Evolutionary conservation across 2,797 vertebrate genomes (phyloP).

Genomic region (Pseudochirops corinnae): DNA sequence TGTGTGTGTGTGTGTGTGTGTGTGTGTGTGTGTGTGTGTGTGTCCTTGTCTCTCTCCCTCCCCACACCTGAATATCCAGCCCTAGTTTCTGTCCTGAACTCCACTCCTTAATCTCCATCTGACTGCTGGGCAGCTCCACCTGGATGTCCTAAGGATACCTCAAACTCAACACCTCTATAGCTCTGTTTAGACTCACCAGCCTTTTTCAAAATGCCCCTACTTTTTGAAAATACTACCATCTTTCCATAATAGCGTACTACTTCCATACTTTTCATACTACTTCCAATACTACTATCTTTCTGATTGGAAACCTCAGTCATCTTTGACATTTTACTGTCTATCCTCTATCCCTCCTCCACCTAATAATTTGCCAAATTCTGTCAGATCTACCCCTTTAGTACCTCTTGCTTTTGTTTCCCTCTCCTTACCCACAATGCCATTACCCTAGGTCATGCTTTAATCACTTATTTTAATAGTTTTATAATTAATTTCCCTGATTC

Average conservation of each 20-base stretch:
- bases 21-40: too few relatives aligned
- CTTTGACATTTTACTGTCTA: not conserved
- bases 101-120: not conserved
- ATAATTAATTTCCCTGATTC: slow-evolving; percentile 51
- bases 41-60: too few relatives aligned
- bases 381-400: not conserved
- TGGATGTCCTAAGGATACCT: not conserved
- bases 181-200: not conserved
- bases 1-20: too few relatives aligned
- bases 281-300: not conserved
- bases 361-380: not conserved
- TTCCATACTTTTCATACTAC: too few relatives aligned
- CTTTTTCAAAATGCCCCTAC: not conserved
- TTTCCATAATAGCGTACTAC: not conserved
- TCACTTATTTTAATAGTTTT: slow-evolving; percentile 24
- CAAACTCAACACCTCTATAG: not conserved
- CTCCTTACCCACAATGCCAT: not conserved
- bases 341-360: not conserved
- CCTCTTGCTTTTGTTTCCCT: not conserved
- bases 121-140: not conserved
- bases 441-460: not conserved
- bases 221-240: not conserved
- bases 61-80: not conserved
- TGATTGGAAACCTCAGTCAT: not conserved
- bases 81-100: not conserved